Conservation (phyloP, 2,888 invertebrate genomes). For the Andrena haemorrhoa region DNA sequence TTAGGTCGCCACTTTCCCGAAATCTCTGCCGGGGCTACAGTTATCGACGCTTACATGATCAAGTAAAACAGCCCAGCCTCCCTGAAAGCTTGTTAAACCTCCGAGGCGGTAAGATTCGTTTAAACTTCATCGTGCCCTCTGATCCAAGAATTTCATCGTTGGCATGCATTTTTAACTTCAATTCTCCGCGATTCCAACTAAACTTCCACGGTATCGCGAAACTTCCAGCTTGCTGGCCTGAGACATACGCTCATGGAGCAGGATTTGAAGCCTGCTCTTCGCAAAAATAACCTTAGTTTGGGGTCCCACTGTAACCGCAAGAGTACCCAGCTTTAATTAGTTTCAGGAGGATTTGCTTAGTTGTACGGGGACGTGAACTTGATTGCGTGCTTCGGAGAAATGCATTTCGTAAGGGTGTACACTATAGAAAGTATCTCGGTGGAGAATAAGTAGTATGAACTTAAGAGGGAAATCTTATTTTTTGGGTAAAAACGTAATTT, state of each 20-base stretch:
- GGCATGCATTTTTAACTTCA: constrained; percentile 40
- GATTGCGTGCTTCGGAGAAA: not conserved
- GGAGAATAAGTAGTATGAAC: no score
- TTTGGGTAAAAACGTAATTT: no score
- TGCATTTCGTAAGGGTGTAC: not conserved
- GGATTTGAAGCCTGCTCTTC: not conserved
- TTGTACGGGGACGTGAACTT: not conserved
- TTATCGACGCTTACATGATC: constrained; percentile 20
- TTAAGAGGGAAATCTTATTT: no score
- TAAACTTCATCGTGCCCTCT: constrained; percentile 39
- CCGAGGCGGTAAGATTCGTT: constrained; percentile 38
- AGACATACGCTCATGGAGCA: not conserved
- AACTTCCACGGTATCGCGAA: constrained; percentile 4
- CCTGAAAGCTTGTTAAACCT: constrained; percentile 9
- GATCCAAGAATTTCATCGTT: constrained; percentile 8
- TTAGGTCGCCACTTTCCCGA: constrained; percentile 40
- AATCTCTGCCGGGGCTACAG: constrained; percentile 43
- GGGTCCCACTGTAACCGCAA: not conserved
- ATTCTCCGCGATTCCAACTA: not conserved
- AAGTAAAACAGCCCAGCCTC: constrained; percentile 9
- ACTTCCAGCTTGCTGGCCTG: not conserved
- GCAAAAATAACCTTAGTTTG: not conserved
- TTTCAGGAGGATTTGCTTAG: not conserved
- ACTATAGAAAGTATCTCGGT: no score
- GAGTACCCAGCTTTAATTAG: not conserved